Conservation (phyloP, 2,888 invertebrate species). For the Chalcis sispes region DNA sequence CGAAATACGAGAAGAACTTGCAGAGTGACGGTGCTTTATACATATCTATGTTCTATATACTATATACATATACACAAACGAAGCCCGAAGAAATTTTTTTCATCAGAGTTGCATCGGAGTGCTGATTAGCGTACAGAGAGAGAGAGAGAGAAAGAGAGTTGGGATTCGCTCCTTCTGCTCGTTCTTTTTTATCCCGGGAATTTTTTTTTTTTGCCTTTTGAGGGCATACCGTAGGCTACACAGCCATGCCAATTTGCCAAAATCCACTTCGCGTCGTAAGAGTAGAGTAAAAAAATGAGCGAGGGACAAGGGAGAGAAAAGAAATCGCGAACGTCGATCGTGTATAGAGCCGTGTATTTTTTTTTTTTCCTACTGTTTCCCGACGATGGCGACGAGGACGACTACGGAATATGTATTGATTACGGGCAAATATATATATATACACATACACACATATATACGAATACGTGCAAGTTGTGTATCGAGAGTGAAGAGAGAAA, state of each 20-base stretch:
- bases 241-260: conserved; percentile 40
- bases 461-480: no score
- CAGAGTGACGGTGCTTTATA: background rate
- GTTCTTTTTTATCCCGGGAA: background rate
- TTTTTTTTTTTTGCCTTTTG: background rate
- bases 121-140: conserved; percentile 52
- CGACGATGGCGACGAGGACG: no score
- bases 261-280: conserved; percentile 38
- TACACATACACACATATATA: no score
- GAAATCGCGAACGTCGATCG: no score
- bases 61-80: no score
- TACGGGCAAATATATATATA: no score
- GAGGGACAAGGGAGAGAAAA: no score
- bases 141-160: no score
- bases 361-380: no score
- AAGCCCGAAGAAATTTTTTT: conserved; percentile 36
- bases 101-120: conserved; percentile 43
- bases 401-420: no score
- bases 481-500: no score
- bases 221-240: background rate
- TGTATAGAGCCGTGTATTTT: background rate
- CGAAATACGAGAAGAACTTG: conserved; percentile 27
- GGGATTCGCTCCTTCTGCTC: conserved; percentile 6
- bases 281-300: no score
- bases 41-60: background rate